Percentiles rank a stretch among this genome's conserved stretches.
These are phyloP conservation scores for Tiliacea citrago DNA, from an alignment of 2,888 invertebrate species.

Conservation along the genomic window DNA sequence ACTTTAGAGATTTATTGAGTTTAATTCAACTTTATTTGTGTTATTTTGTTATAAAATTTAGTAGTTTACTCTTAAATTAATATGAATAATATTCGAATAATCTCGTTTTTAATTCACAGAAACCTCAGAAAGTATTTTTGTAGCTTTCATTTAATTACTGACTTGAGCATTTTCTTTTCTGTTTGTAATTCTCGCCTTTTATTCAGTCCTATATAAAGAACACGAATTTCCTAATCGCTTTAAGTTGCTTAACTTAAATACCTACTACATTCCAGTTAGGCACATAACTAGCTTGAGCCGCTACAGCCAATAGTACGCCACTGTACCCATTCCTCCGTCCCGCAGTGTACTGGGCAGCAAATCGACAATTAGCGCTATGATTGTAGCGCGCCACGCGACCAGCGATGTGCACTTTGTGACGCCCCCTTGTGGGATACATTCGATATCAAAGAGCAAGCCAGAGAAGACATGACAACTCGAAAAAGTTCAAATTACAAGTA, in stretches of 20 bases:
- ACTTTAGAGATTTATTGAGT: too few species aligned
- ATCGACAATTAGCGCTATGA: slow-evolving; percentile 83
- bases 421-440: slow-evolving; percentile 65
- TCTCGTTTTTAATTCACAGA: background rate
- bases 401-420: slow-evolving; percentile 76
- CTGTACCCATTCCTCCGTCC: slow-evolving; percentile 40
- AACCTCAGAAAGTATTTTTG: background rate
- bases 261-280: background rate
- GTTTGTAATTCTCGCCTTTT: background rate
- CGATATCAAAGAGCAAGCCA: slow-evolving; percentile 22
- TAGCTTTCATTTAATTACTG: background rate
- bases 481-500: too few species aligned
- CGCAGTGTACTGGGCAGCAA: slow-evolving; percentile 75
- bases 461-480: slow-evolving; percentile 20
- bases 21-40: too few species aligned
- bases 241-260: background rate
- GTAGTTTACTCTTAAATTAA: background rate
- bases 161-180: background rate
- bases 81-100: background rate
- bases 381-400: slow-evolving; percentile 76
- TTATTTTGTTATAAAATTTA: too few species aligned
- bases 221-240: background rate
- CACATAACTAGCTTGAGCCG: background rate
- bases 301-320: background rate
- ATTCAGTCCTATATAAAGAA: background rate